Percentiles rank a stretch among this genome's conserved stretches.
Evolutionary conservation across 2,888 invertebrate genomes (phyloP).

Genomic region (Empis stercorea): DNA sequence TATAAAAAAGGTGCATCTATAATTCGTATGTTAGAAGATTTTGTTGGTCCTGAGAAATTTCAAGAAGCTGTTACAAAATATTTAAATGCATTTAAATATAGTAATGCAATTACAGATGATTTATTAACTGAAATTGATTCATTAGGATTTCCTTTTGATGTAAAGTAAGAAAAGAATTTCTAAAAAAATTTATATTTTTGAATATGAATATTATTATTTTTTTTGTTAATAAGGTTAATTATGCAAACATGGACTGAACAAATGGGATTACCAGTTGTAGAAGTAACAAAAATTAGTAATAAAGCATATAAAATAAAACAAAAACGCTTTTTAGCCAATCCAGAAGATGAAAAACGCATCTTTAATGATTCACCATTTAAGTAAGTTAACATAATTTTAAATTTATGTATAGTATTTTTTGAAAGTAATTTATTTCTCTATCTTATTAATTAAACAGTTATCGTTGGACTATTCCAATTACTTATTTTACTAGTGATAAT

Average conservation of each 20-base stretch:
- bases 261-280: slow-evolving; percentile 74
- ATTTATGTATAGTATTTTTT: background rate
- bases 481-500: slow-evolving; percentile 49
- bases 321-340: slow-evolving; percentile 59
- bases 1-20: slow-evolving; percentile 88
- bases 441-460: slow-evolving; percentile 46
- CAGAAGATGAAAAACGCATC: slow-evolving; percentile 40
- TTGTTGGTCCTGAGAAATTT: slow-evolving; percentile 55
- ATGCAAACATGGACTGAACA: slow-evolving; percentile 86
- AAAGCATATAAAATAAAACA: slow-evolving; percentile 52
- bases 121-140: slow-evolving; percentile 46
- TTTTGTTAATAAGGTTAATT: slow-evolving; percentile 40
- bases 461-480: slow-evolving; percentile 76
- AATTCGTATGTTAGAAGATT: slow-evolving; percentile 76
- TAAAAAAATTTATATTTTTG: background rate
- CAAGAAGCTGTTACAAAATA: slow-evolving; percentile 60
- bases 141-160: slow-evolving; percentile 39
- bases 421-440: background rate
- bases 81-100: slow-evolving; percentile 51
- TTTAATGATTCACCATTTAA: slow-evolving; percentile 39
- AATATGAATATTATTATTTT: slow-evolving; percentile 2
- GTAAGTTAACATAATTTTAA: slow-evolving; percentile 30
- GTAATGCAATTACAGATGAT: slow-evolving; percentile 70
- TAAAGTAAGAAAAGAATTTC: slow-evolving; percentile 28
- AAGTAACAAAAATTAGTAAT: slow-evolving; percentile 38